Base-by-base conservation (phyloP, 2,888 invertebrate species). In the Lithophane ornitopus region DNA sequence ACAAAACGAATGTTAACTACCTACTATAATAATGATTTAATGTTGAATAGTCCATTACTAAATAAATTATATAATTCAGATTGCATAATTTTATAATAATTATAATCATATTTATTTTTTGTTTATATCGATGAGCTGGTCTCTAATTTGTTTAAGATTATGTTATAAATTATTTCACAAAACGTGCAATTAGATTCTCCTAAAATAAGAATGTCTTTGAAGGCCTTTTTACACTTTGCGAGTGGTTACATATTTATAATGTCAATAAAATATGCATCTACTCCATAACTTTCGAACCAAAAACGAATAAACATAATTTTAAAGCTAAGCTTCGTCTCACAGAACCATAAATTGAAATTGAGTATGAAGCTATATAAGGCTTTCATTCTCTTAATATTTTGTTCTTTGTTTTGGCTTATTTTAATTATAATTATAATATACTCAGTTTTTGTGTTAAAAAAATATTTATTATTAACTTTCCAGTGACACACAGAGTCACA, bases 201-300 rank as follows among this genome's bases (percentile, higher is more conserved):
- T 69, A 82, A 69, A 41, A 65, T 76, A 62, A 75, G 61, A 68
- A 82, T 39, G 19, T 56, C 49, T 82, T 39, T 77, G 28, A 77
- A 56, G 6, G 59, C 34, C 70, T 26, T 44, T 82, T 34, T 65
- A 82, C 54, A 49, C 1, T 56, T 52, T 61, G 46, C 41, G 26
- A 59, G 44, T 68, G 46, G 63, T 41, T 22, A 14, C 28, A 44
- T 3, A 49, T 52, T 54, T 22, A 39, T 2, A 41, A 44, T 28
- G 8, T 9, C 11, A 26, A 11, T 34, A 46, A 59, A 26, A 4
- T 76, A 63, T 26, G n/a, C 14, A 16, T 8, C 3, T 26, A 26
- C 22, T 49, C 3, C 26, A 2, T 19, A 28, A n/a, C 3, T 22
- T 52, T 41, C 8, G 1, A 41, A 59, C 9, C 8, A 59, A 41